Percentiles rank a stretch among this genome's conserved stretches.
Conservation (phyloP, 2,113 vertebrate species). For the Garra rufa region DNA sequence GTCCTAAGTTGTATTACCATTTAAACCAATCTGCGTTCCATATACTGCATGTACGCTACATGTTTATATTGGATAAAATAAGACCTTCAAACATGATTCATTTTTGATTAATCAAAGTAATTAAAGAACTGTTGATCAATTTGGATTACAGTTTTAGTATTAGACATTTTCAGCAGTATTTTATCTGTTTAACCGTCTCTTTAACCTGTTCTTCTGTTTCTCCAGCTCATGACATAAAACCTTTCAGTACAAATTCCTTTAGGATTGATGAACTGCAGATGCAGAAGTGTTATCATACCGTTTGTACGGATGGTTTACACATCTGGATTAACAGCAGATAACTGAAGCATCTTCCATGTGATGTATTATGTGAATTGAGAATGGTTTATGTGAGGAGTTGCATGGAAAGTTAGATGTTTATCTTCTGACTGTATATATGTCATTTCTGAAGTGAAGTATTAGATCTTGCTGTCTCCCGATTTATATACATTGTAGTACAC, state of each 20-base stretch:
- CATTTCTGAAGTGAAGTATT: not conserved
- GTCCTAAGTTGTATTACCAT: not conserved
- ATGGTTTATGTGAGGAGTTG: not conserved
- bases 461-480: not conserved
- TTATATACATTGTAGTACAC: not conserved
- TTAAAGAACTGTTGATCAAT: not conserved
- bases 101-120: not conserved
- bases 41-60: not conserved
- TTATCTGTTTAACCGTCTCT: not conserved
- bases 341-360: not conserved
- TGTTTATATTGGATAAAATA: not conserved
- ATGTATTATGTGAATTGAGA: not conserved
- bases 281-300: constrained; percentile 14
- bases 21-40: not conserved
- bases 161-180: not conserved
- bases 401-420: not conserved
- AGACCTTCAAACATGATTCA: not conserved
- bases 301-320: not conserved
- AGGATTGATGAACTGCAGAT: constrained; percentile 18
- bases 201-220: not conserved
- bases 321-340: not conserved
- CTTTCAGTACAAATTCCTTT: not conserved
- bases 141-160: not conserved
- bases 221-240: not conserved
- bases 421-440: not conserved